phyloP scores from a whole-genome alignment of 1,140 invertebrate genomes.

The Pachypsylla venusta region DNA sequence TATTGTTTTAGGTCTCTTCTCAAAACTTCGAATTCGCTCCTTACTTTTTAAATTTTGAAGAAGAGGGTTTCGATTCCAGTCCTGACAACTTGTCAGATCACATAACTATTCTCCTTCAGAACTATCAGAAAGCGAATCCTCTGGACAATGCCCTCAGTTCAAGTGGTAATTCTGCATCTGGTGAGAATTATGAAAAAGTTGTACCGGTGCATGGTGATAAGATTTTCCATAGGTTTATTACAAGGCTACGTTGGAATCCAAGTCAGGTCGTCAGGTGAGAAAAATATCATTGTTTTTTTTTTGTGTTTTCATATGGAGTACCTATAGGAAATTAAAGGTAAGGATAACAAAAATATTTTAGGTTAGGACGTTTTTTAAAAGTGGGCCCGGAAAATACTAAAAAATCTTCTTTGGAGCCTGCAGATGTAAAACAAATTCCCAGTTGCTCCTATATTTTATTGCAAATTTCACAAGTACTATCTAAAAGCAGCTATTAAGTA shows the following conservation, averaged over 20 bases:
- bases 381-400: not conserved
- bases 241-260: conserved; percentile 54
- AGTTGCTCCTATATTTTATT: not conserved
- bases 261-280: conserved; percentile 63
- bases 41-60: conserved; percentile 43
- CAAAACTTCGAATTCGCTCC: conserved; percentile 32
- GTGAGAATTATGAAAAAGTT: conserved; percentile 61
- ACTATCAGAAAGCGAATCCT: conserved; percentile 39
- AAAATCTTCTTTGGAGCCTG: not conserved
- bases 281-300: conserved; percentile 14
- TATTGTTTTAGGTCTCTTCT: conserved; percentile 18
- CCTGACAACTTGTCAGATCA: conserved; percentile 34
- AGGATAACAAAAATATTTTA: not conserved
- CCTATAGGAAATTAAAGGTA: not conserved
- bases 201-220: conserved; percentile 61
- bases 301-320: not conserved
- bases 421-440: no score
- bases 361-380: not conserved
- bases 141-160: conserved; percentile 14
- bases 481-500: no score
- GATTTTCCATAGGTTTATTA: conserved; percentile 62
- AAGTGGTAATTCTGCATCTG: conserved; percentile 24
- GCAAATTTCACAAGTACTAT: no score
- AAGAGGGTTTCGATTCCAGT: conserved; percentile 32
- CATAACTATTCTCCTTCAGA: conserved; percentile 42